phyloP scores from a whole-genome alignment of 2,888 invertebrate genomes.

The Oligia strigilis region DNA sequence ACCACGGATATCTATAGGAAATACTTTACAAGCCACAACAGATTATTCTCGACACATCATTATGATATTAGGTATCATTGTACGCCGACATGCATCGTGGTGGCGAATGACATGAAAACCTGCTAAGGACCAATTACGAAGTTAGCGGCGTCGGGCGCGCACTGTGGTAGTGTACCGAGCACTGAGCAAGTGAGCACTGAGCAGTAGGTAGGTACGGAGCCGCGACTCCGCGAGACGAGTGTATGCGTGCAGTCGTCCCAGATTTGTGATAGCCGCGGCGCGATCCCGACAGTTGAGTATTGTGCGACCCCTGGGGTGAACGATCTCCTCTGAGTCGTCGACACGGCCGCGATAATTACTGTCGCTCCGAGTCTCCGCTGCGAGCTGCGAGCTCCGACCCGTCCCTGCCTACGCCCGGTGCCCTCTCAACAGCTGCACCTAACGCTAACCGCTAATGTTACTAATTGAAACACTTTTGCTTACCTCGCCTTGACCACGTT shows the following conservation, averaged over 20 bases:
- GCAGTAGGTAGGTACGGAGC: neutral
- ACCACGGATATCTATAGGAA: neutral
- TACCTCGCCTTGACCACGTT: conserved; percentile 64
- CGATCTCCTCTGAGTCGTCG: conserved; percentile 88
- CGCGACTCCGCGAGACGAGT: conserved; percentile 54
- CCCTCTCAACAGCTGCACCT: conserved; percentile 72
- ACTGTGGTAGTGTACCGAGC: conserved; percentile 44
- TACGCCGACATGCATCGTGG: conserved; percentile 27
- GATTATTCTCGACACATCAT: conserved; percentile 40
- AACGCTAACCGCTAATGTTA: conserved; percentile 69
- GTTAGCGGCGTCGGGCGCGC: conserved; percentile 67
- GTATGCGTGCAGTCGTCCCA: conserved; percentile 73
- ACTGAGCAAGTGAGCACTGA: conserved; percentile 21
- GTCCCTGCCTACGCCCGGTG: conserved; percentile 76
- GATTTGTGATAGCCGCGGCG: conserved; percentile 82
- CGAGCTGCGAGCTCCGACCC: conserved; percentile 58
- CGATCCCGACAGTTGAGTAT: conserved; percentile 85
- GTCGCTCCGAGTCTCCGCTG: conserved; percentile 75
- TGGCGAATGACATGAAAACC: conserved; percentile 71
- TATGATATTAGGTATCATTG: conserved; percentile 24
- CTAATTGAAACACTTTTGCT: conserved; percentile 76
- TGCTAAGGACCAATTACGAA: conserved; percentile 71
- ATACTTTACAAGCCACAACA: conserved; percentile 39
- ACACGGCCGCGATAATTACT: conserved; percentile 89
- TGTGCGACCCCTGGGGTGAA: conserved; percentile 89